These are phyloP conservation scores for Acanthurus lineatus DNA, from an alignment of 2,797 vertebrate genomes.

Conservation along the genomic window DNA sequence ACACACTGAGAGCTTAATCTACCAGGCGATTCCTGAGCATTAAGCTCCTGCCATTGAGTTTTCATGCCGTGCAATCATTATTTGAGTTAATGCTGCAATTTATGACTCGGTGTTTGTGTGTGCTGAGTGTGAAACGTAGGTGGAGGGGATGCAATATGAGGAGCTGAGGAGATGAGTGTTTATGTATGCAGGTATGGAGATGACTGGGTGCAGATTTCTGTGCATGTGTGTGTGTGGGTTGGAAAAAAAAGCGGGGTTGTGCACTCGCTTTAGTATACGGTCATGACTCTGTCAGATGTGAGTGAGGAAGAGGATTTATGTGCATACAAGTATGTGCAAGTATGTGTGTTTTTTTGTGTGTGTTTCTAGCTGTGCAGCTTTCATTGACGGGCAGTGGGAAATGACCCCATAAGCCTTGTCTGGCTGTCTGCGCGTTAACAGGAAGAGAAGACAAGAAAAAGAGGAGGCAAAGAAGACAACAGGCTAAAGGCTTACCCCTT, in stretches of 20 bases:
- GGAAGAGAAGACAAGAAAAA: slow-evolving; percentile 42
- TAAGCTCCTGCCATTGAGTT: slow-evolving; percentile 69
- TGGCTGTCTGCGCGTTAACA: slow-evolving; percentile 53
- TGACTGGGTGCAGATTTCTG: slow-evolving; percentile 6
- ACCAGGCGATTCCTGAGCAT: slow-evolving; percentile 65
- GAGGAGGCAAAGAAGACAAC: slow-evolving; percentile 51
- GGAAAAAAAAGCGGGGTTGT: slow-evolving; percentile 19
- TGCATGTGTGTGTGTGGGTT: background rate
- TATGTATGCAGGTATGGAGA: too few species aligned
- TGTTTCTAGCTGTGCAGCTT: slow-evolving; percentile 19
- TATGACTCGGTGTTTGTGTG: slow-evolving; percentile 72
- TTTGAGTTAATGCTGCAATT: slow-evolving; percentile 82
- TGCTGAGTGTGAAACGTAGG: slow-evolving; percentile 58
- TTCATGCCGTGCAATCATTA: slow-evolving; percentile 75
- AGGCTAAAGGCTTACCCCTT: slow-evolving; percentile 58
- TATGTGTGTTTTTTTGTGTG: slow-evolving; percentile 10
- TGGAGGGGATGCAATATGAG: slow-evolving; percentile 30
- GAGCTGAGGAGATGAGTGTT: slow-evolving; percentile 21
- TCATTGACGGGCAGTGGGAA: slow-evolving; percentile 47
- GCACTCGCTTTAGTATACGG: slow-evolving; percentile 24
- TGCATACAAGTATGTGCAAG: slow-evolving; percentile 1
- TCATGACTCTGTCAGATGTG: slow-evolving; percentile 31
- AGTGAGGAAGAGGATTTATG: slow-evolving; percentile 20
- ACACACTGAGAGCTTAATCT: slow-evolving; percentile 72
- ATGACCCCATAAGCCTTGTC: slow-evolving; percentile 48